A percentile compares a stretch with the other conserved stretches of the same genome.
Conservation (phyloP, 2,113 vertebrate species). For the Nothoprocta perdicaria region DNA sequence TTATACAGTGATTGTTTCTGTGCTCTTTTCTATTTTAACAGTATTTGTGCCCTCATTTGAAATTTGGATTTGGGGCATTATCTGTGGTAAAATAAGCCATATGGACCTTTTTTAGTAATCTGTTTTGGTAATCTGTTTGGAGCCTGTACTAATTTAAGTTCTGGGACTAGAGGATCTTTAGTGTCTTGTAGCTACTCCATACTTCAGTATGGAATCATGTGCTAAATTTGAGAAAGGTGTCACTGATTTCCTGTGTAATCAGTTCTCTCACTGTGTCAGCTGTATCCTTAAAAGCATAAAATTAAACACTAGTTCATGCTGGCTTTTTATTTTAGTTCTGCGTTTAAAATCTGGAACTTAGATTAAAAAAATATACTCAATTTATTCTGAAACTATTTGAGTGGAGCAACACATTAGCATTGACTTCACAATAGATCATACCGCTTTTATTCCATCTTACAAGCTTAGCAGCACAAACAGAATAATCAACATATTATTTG, state of each 20-base stretch:
- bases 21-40: not conserved
- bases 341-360: conserved; percentile 78
- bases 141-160: not conserved
- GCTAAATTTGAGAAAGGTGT: conserved; percentile 47
- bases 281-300: conserved; percentile 73
- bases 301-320: conserved; percentile 76
- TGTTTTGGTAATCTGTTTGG: not conserved
- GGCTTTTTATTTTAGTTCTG: conserved; percentile 77
- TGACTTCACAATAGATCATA: conserved; percentile 83
- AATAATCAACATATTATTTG: conserved; percentile 92
- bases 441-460: conserved; percentile 84
- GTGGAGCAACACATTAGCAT: conserved; percentile 82
- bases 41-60: not conserved
- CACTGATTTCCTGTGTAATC: conserved; percentile 42
- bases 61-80: conserved; percentile 1
- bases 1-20: not conserved
- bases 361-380: conserved; percentile 77
- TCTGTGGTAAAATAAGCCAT: not conserved
- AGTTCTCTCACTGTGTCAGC: conserved; percentile 73
- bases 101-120: not conserved
- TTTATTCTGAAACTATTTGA: conserved; percentile 74
- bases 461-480: conserved; percentile 92
- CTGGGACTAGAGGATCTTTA: not conserved
- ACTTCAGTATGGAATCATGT: conserved; percentile 17
- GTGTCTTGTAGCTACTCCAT: not conserved